A percentile compares a stretch with the other conserved stretches of the same genome.
Evolutionary conservation across 1,140 invertebrate genomes (phyloP).

Genomic region (Holotrichia oblita): DNA sequence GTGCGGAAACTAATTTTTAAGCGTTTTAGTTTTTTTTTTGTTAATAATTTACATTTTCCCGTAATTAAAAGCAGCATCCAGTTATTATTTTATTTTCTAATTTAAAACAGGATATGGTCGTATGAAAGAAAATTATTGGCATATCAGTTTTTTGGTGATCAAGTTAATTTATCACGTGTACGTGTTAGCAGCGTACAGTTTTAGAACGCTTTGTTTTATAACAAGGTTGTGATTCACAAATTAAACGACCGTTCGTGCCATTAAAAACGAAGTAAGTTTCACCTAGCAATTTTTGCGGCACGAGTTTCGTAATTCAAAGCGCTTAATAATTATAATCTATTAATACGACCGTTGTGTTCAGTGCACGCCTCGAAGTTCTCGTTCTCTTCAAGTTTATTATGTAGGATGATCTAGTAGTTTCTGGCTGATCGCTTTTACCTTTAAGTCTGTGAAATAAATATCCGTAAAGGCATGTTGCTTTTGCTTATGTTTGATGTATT

Average conservation of each 20-base stretch:
- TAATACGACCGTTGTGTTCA: conserved; percentile 16
- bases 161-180: neutral
- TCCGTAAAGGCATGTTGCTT: neutral
- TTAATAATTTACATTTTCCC: no score
- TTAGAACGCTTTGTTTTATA: neutral
- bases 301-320: conserved; percentile 26
- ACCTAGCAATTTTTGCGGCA: conserved; percentile 17
- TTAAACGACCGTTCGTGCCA: neutral
- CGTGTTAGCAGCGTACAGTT: neutral
- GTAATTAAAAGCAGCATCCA: no score
- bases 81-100: no score
- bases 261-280: neutral
- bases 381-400: conserved; percentile 22
- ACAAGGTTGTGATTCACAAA: conserved; percentile 7
- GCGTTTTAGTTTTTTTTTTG: no score
- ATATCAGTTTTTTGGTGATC: neutral
- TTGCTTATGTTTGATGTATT: no score
- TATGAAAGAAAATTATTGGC: neutral
- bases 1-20: no score
- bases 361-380: neutral
- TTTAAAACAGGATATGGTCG: neutral
- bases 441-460: neutral
- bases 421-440: conserved; percentile 21
- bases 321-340: conserved; percentile 30
- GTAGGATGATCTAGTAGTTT: conserved; percentile 34